Percentiles rank a stretch among this genome's conserved stretches.
Conservation (phyloP, 1,140 invertebrate genomes). For the Meloidogyne chitwoodi region DNA sequence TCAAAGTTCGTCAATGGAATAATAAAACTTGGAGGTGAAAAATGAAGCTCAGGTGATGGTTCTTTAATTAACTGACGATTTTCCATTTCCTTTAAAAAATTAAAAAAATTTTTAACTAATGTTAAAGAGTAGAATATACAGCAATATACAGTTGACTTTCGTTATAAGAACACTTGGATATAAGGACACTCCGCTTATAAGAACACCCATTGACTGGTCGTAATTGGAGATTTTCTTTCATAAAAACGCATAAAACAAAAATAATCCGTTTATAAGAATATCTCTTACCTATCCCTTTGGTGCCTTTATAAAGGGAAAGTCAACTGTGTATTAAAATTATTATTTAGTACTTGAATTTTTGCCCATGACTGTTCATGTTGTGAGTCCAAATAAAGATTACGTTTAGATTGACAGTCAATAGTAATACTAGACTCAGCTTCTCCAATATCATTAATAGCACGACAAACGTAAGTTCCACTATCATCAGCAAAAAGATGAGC, state of each 20-base stretch:
- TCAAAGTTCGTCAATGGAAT: constrained; percentile 48
- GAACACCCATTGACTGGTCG: too few species aligned
- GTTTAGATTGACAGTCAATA: constrained; percentile 63
- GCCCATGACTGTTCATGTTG: constrained; percentile 83
- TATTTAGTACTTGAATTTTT: constrained; percentile 71
- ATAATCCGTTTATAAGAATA: too few species aligned
- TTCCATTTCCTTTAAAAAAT: constrained; percentile 48
- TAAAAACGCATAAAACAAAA: too few species aligned
- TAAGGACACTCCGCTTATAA: too few species aligned
- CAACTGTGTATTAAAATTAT: constrained; percentile 50
- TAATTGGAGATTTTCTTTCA: too few species aligned
- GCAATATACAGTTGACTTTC: too few species aligned
- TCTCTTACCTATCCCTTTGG: too few species aligned
- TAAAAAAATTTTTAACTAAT: not conserved
- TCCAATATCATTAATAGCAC: constrained; percentile 81
- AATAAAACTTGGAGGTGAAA: constrained; percentile 53
- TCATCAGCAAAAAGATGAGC: constrained; percentile 64
- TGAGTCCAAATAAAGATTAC: constrained; percentile 55
- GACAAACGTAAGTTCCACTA: constrained; percentile 83
- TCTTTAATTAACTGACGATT: constrained; percentile 36
- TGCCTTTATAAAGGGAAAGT: too few species aligned
- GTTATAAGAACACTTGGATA: too few species aligned
- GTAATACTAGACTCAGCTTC: constrained; percentile 88
- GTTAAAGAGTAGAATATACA: too few species aligned
- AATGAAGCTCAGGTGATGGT: constrained; percentile 44